These are phyloP conservation scores for Protaetia brevitarsis DNA, from an alignment of 1,140 invertebrate species.

Conservation along the genomic window DNA sequence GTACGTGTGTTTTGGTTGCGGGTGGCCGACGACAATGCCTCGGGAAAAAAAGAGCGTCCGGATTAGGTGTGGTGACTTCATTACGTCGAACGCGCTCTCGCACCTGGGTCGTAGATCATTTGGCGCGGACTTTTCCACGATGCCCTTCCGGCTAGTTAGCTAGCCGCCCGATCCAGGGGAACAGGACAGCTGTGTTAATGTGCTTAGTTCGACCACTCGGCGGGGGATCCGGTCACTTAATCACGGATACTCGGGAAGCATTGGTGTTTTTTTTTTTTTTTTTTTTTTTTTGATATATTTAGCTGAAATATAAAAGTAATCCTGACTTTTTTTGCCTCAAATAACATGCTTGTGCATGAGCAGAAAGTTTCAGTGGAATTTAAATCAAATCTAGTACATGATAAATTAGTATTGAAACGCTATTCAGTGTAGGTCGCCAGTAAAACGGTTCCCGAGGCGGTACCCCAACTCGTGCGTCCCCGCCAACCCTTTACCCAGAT, in stretches of 20 bases:
- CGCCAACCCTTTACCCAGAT: no score
- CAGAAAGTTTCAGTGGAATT: no score
- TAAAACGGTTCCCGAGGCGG: no score
- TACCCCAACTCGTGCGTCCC: no score
- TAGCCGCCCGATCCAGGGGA: conserved; percentile 23
- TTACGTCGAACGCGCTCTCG: conserved; percentile 34
- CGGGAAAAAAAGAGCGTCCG: conserved; percentile 1
- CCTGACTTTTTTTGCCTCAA: no score
- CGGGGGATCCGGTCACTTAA: conserved; percentile 31
- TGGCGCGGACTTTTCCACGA: background rate
- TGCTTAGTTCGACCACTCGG: conserved; percentile 32
- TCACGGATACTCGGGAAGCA: conserved; percentile 24
- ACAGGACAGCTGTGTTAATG: conserved; percentile 36
- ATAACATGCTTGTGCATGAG: no score
- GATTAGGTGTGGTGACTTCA: conserved; percentile 38
- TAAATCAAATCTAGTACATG: no score
- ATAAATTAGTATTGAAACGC: no score
- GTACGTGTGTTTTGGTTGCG: conserved; percentile 38
- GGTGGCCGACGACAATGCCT: conserved; percentile 31
- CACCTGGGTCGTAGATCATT: conserved; percentile 38
- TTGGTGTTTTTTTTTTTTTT: no score
- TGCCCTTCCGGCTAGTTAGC: conserved; percentile 28
- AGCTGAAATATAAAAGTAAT: no score
- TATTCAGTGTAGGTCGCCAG: no score
- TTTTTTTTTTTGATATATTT: no score